Evolutionary conservation across 2,113 vertebrate species (phyloP).

Genomic region (Geococcyx californianus): DNA sequence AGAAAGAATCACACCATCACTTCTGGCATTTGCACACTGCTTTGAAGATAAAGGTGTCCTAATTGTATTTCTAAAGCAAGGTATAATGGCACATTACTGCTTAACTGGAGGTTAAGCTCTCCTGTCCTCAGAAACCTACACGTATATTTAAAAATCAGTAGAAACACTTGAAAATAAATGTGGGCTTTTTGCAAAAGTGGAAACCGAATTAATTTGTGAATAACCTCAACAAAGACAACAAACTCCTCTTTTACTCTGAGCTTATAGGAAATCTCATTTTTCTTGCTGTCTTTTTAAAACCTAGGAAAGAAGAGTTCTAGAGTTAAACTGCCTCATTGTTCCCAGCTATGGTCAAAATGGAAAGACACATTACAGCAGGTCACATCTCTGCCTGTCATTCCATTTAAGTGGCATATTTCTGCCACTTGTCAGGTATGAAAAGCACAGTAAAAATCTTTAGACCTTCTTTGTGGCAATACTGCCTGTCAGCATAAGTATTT

Average conservation of each 20-base stretch:
- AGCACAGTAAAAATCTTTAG: conserved; percentile 33
- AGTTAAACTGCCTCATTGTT: background rate
- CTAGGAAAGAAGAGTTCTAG: background rate
- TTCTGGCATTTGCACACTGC: background rate
- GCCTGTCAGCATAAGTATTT: conserved; percentile 36
- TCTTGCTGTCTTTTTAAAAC: background rate
- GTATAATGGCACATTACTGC: background rate
- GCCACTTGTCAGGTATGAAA: conserved; percentile 55
- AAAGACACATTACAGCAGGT: conserved; percentile 43
- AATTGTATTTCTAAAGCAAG: background rate
- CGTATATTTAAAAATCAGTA: background rate
- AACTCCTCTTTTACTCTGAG: background rate
- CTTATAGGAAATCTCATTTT: background rate
- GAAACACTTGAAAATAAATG: background rate
- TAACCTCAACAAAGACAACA: background rate
- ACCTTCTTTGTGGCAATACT: background rate
- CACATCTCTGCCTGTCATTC: conserved; percentile 47
- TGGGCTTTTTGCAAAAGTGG: background rate
- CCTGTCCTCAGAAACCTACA: background rate
- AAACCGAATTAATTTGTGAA: background rate
- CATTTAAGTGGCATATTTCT: conserved; percentile 58
- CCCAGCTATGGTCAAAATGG: background rate
- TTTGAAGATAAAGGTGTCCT: background rate
- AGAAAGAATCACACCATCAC: background rate
- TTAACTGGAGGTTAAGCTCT: background rate